Evolutionary conservation across 2,113 vertebrate species (phyloP).

Genomic region (Silurus meridionalis): DNA sequence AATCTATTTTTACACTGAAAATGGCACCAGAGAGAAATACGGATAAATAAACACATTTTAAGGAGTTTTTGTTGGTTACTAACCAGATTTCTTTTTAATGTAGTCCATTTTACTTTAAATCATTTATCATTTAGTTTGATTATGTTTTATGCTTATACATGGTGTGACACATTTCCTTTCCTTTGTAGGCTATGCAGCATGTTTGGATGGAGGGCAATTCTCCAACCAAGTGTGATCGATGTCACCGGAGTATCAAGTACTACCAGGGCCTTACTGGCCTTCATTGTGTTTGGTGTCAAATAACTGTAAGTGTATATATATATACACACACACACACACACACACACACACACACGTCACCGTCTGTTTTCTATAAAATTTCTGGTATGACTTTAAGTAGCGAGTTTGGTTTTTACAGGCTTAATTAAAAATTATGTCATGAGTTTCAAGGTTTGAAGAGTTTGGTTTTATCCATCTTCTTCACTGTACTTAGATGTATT

Average conservation of each 20-base stretch:
- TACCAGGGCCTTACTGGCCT: constrained; percentile 92
- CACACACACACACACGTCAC: not conserved
- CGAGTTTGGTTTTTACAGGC: not conserved
- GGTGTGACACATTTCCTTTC: not conserved
- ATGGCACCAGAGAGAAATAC: not conserved
- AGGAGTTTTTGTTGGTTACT: not conserved
- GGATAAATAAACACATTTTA: not conserved
- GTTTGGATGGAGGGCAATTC: constrained; percentile 95
- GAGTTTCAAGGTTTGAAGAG: not conserved
- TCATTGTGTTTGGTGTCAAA: constrained; percentile 94
- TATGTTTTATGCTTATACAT: not conserved
- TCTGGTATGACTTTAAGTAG: not conserved
- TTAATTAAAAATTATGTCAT: not conserved
- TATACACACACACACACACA: not conserved
- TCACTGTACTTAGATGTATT: not conserved
- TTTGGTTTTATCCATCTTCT: no score
- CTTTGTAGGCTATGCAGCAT: constrained; percentile 86
- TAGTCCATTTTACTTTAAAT: not conserved
- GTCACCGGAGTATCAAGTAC: constrained; percentile 93
- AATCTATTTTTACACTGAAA: not conserved
- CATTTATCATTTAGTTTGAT: not conserved
- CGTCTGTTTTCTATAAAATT: not conserved
- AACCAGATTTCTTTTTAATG: not conserved
- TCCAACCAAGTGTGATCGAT: constrained; percentile 87
- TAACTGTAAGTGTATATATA: constrained; percentile 80